Evolutionary conservation across 2,888 invertebrate species (phyloP), one percentile per base, ranked within the genome.

Genomic region (Lissonota sp.): DNA sequence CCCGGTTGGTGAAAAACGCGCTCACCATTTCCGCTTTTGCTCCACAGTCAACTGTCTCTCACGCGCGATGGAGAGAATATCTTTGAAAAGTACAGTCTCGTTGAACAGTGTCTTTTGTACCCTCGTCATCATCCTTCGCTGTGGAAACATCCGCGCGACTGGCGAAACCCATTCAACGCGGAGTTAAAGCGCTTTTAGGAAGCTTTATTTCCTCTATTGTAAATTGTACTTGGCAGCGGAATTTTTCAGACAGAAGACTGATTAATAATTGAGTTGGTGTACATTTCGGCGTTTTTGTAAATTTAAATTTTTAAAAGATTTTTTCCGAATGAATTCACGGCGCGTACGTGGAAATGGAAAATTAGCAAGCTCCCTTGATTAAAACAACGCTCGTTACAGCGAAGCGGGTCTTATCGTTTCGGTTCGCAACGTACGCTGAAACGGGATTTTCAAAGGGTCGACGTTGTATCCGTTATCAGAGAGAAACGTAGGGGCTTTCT

Each of bases 1-100:
- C 66, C 53, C 51, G 58, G 58, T 58, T 44, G 44, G 44, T 53
- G 62, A 49, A 51, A 64, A n/a, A 62, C 53, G 63, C 57, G 53
- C 53, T 26, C 26, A 26, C 53, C 75, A 58, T 77, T 71, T 77
- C 46, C 70, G 67, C 46, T 67, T 72, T 62, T 64, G 63, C 55
- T 26, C 62, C 62, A 49, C 60, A 62, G 60, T 76, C 70, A 40
- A 58, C 63, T 49, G 12, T 63, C 51, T 71, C 60, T 55, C 40
- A 58, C 39, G 49, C 55, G 40, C 44, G 14, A 66, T 37, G 55
- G 42, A 72, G 67, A 62, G 60, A 75, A 75, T n/a, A 26, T 66
- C 58, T 62, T 26, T 26, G 58, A 51, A 66, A 62, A 57, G 42
- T 53, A 74, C 37, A 62, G 64, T 55, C 16, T 5, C 44, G 60